Conservation (phyloP, 2,888 invertebrate genomes). For the Papilio gigon region DNA sequence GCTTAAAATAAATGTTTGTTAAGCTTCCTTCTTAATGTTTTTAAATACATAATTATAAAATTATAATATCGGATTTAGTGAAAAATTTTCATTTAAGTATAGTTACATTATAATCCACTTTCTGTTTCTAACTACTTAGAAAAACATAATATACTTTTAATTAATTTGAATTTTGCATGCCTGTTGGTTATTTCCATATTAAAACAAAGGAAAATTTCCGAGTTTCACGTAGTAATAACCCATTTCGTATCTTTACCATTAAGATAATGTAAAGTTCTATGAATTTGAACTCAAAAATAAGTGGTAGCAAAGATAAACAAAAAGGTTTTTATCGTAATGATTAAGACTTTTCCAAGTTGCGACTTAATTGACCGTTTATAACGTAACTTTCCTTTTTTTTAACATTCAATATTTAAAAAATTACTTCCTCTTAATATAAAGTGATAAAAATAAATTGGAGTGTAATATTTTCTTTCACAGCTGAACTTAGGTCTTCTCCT, state of each 20-base stretch:
- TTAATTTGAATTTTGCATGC: slow-evolving; percentile 42
- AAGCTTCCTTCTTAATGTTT: too few species aligned
- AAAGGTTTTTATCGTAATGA: slow-evolving; percentile 24
- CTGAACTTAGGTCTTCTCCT: too few species aligned
- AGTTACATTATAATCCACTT: slow-evolving; percentile 32
- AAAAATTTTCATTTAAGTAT: not conserved
- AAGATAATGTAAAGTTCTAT: slow-evolving; percentile 40
- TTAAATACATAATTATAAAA: too few species aligned
- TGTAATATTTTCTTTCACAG: too few species aligned
- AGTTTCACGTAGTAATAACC: slow-evolving; percentile 32
- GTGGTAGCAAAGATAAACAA: slow-evolving; percentile 24
- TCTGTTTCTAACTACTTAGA: slow-evolving; percentile 32
- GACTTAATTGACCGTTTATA: slow-evolving; percentile 10
- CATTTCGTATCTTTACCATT: slow-evolving; percentile 41
- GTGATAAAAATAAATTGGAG: too few species aligned
- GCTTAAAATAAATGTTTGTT: too few species aligned
- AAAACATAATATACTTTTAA: slow-evolving; percentile 31
- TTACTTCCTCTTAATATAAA: too few species aligned
- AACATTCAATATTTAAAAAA: too few species aligned
- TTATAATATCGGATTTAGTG: not conserved
- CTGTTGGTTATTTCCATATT: slow-evolving; percentile 38
- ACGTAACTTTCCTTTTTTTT: not conserved
- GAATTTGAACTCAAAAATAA: slow-evolving; percentile 31
- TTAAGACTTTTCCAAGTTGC: not conserved
- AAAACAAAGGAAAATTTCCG: slow-evolving; percentile 38